These are phyloP conservation scores for Lepidotrigona ventralis DNA, from an alignment of 1,140 invertebrate species.

Conservation along the genomic window DNA sequence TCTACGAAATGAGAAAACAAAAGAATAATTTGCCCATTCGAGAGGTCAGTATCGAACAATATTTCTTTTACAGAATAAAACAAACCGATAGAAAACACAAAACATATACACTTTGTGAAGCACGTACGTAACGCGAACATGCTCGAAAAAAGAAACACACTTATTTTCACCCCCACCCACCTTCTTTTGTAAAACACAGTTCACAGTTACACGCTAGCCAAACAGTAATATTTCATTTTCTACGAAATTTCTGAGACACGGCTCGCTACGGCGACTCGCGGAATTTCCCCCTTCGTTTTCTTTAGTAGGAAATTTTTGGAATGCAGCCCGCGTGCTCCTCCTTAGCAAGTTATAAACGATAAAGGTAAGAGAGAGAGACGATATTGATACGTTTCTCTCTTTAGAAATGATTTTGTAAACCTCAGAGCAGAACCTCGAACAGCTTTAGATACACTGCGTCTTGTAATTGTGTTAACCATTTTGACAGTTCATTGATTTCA, in stretches of 20 bases:
- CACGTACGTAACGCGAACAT: background rate
- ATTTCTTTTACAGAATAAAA: background rate
- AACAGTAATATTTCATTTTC: constrained; percentile 1
- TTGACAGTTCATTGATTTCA: background rate
- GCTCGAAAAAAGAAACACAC: background rate
- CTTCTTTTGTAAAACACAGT: background rate
- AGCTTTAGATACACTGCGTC: background rate
- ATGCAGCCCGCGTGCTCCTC: constrained; percentile 4
- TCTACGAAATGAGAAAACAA: too few relatives aligned
- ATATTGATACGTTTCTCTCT: background rate
- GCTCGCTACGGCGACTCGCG: constrained; percentile 19
- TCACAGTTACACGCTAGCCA: constrained; percentile 12
- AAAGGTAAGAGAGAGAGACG: background rate
- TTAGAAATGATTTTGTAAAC: background rate
- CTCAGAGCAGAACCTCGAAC: background rate
- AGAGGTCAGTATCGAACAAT: background rate
- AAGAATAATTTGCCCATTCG: background rate
- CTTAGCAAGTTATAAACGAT: background rate
- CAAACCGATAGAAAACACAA: background rate
- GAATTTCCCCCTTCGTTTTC: background rate
- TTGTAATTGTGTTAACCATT: background rate
- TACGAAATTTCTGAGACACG: constrained; percentile 7
- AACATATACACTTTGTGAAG: background rate
- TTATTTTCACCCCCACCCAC: too few relatives aligned
- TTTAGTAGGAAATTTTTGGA: background rate